A percentile compares a stretch with the other conserved stretches of the same genome.
phyloP scores from a whole-genome alignment of 2,888 invertebrate genomes.

The Zhuqinia jingwanae region DNA sequence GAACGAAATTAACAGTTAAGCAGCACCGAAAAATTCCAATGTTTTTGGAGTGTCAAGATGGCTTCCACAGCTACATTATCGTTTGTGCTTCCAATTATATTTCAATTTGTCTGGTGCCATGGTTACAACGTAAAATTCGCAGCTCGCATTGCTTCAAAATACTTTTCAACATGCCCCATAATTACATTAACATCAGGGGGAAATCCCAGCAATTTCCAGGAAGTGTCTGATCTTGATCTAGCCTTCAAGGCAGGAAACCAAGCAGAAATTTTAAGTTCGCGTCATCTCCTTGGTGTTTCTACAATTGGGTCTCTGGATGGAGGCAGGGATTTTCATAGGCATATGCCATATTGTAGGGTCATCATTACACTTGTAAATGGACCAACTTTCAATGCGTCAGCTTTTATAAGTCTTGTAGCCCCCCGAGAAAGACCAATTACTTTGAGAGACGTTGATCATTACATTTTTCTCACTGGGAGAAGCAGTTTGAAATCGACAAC shows the following conservation, averaged over 20 bases:
- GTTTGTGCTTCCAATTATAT: background rate
- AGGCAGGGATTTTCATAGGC: background rate
- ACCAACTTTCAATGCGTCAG: conserved; percentile 1
- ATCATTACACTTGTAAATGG: conserved; percentile 25
- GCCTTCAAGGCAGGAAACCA: background rate
- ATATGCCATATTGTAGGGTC: conserved; percentile 30
- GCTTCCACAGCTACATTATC: background rate
- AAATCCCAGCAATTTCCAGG: conserved; percentile 1
- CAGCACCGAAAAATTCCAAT: no score
- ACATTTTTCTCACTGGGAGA: conserved; percentile 24
- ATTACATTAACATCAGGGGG: background rate
- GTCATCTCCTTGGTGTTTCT: background rate
- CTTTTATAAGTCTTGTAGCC: background rate
- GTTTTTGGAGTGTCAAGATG: background rate
- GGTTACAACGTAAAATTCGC: conserved; percentile 15
- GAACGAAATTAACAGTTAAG: no score
- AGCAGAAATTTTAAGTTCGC: background rate
- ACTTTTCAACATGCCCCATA: conserved; percentile 41
- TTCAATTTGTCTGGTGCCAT: background rate
- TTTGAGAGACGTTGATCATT: conserved; percentile 27
- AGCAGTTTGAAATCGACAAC: background rate
- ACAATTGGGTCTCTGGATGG: background rate
- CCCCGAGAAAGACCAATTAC: conserved; percentile 31
- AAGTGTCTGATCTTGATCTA: conserved; percentile 13
- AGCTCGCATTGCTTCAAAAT: conserved; percentile 10